These are phyloP conservation scores for Drosophila watanabei DNA, from an alignment of 1,140 invertebrate species.

Conservation along the genomic window DNA sequence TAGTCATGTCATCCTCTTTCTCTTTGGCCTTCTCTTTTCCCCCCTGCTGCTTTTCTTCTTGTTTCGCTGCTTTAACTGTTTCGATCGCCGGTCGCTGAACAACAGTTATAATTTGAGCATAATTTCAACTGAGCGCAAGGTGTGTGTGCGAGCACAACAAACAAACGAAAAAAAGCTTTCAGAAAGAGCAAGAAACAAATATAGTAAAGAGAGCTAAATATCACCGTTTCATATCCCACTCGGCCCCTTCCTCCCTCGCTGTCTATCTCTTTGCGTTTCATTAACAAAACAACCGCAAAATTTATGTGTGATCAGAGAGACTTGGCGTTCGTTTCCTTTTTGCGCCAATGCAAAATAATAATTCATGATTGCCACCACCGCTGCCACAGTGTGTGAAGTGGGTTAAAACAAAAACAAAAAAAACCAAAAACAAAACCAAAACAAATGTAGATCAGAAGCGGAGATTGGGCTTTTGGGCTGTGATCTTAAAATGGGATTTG, in stretches of 20 bases:
- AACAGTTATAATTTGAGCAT: conserved; percentile 81
- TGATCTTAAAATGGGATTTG: conserved; percentile 71
- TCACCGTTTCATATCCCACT: conserved; percentile 11
- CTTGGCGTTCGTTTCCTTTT: conserved; percentile 68
- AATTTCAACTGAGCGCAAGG: conserved; percentile 55
- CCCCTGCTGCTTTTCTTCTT: not conserved
- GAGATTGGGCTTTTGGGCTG: conserved; percentile 59
- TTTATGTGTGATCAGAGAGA: conserved; percentile 76
- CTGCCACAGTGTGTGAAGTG: conserved; percentile 67
- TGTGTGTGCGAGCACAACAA: conserved; percentile 30
- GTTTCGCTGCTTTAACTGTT: conserved; percentile 65
- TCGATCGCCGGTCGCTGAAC: conserved; percentile 69
- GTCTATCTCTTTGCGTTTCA: conserved; percentile 61
- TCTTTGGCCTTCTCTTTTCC: conserved; percentile 16
- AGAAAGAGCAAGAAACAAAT: conserved; percentile 26
- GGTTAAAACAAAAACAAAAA: conserved; percentile 59
- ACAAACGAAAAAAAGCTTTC: conserved; percentile 54
- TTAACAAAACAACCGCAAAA: conserved; percentile 81
- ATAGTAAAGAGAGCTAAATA: conserved; percentile 46
- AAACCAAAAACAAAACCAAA: conserved; percentile 36
- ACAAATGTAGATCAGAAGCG: conserved; percentile 65
- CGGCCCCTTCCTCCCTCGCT: not conserved
- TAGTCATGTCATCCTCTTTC: conserved; percentile 61
- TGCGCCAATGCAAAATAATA: conserved; percentile 65
- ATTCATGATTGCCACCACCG: conserved; percentile 54